Conservation (phyloP, 2,113 vertebrate genomes). For the Taxidea taxus region DNA sequence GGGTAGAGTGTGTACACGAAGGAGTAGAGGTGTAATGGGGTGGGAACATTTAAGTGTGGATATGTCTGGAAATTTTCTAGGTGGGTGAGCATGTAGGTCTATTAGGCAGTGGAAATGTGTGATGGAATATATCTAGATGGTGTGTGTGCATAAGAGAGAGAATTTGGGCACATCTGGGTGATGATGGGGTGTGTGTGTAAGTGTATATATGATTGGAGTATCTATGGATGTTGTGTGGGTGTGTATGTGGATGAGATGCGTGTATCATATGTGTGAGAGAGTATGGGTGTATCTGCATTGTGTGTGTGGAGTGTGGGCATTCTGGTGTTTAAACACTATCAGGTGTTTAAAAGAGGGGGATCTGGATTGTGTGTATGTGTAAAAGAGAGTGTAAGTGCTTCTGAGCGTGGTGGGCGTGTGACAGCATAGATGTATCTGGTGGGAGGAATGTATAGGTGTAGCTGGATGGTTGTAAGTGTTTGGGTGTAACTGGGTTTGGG, state of each 20-base stretch:
- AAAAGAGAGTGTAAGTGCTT: background rate
- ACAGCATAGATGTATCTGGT: background rate
- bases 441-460: background rate
- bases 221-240: background rate
- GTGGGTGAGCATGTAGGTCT: constrained; percentile 11
- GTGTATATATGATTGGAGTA: background rate
- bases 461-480: constrained; percentile 27
- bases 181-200: background rate
- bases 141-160: background rate
- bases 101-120: background rate
- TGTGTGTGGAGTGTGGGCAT: background rate
- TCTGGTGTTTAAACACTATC: background rate
- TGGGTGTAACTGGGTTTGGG: background rate
- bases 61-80: background rate
- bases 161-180: background rate
- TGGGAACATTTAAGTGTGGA: background rate
- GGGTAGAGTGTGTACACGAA: background rate
- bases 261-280: background rate
- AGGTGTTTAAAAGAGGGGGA: background rate
- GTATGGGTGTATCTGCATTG: background rate
- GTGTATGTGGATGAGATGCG: background rate
- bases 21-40: background rate
- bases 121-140: background rate
- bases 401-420: background rate
- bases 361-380: background rate